Evolutionary conservation across 2,888 invertebrate species (phyloP).

Genomic region (Drosophila rellima): DNA sequence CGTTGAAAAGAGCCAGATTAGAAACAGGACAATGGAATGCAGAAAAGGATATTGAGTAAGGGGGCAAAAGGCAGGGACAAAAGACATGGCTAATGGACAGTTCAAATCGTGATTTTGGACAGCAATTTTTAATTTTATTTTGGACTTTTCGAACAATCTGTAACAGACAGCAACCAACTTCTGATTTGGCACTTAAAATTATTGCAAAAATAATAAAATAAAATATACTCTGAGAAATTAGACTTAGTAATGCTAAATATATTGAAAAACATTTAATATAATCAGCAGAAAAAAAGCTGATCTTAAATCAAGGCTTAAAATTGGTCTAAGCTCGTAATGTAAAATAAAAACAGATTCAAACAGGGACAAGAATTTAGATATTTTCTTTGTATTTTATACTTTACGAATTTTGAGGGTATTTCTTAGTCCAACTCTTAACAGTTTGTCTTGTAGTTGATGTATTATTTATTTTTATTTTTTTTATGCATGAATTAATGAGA

Average conservation of each 20-base stretch:
- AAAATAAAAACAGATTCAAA: too few relatives aligned
- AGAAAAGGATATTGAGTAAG: not conserved
- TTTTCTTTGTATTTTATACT: not conserved
- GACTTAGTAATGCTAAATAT: too few relatives aligned
- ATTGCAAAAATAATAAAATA: too few relatives aligned
- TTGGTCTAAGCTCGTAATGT: too few relatives aligned
- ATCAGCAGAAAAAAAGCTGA: too few relatives aligned
- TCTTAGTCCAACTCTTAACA: not conserved
- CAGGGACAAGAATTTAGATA: too few relatives aligned
- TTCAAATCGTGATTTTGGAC: constrained; percentile 11
- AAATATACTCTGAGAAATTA: not conserved
- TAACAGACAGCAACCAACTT: not conserved
- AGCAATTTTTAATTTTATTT: constrained; percentile 4
- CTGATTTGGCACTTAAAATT: not conserved
- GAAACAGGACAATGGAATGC: not conserved
- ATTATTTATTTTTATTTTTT: constrained; percentile 3
- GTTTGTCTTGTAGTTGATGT: not conserved
- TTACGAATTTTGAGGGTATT: not conserved
- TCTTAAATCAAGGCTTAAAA: too few relatives aligned
- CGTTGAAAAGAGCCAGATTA: not conserved
- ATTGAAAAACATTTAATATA: too few relatives aligned
- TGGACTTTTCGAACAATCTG: not conserved
- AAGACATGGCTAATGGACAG: constrained; percentile 13
- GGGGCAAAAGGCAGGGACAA: not conserved
- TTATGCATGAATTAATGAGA: constrained; percentile 21